A percentile compares a stretch with the other conserved stretches of the same genome.
phyloP scores from a whole-genome alignment of 2,888 invertebrate species.

The Drosophila trichaetosa region DNA sequence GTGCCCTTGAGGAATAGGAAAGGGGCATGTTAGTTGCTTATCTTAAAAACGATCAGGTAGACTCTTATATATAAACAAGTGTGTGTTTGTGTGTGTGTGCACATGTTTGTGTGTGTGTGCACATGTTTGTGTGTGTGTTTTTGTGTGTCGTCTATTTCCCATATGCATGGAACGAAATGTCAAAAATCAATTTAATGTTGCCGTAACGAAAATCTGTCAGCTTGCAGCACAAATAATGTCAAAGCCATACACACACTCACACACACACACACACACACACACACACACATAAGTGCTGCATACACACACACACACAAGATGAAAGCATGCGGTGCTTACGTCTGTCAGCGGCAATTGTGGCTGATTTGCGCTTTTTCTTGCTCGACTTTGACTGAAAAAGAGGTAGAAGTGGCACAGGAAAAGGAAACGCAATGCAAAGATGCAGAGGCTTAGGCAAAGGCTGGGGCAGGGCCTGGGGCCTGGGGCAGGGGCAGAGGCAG shows the following conservation, averaged over 20 bases:
- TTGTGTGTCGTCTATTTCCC: conserved; percentile 26
- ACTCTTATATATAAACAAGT: conserved; percentile 5
- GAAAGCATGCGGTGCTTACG: conserved; percentile 64
- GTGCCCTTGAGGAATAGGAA: background rate
- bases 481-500: background rate
- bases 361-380: conserved; percentile 76
- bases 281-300: conserved; percentile 1
- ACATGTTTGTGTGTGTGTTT: conserved; percentile 8
- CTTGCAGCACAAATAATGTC: conserved; percentile 80
- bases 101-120: background rate
- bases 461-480: too few species aligned
- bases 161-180: conserved; percentile 75
- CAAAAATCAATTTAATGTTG: conserved; percentile 80
- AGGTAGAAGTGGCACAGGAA: conserved; percentile 2
- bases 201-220: conserved; percentile 77
- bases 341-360: conserved; percentile 77
- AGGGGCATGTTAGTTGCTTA: conserved; percentile 4
- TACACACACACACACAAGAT: conserved; percentile 18
- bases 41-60: conserved; percentile 20
- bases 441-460: background rate
- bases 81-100: conserved; percentile 4
- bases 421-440: conserved; percentile 4
- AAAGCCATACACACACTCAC: conserved; percentile 62
- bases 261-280: conserved; percentile 22
- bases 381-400: conserved; percentile 37